Conservation (phyloP, 2,888 invertebrate species). For the Metellina segmentata region DNA sequence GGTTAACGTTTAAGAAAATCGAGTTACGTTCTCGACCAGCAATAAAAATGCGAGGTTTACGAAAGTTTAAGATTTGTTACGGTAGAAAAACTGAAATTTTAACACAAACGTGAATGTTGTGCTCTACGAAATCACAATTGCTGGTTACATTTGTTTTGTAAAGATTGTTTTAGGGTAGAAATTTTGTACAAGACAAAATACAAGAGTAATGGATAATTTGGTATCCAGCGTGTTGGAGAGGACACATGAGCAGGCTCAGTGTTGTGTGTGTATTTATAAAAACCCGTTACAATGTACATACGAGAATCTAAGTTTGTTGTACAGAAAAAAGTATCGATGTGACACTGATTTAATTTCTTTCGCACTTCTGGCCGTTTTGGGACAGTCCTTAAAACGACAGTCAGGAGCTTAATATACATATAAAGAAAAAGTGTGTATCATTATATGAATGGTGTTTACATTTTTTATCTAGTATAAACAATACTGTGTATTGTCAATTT, state of each 20-base stretch:
- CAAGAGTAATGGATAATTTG: not conserved
- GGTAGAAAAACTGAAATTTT: not conserved
- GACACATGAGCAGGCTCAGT: constrained; percentile 77
- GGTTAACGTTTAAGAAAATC: no score
- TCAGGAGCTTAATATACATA: constrained; percentile 71
- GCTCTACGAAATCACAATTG: not conserved
- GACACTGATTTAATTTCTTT: constrained; percentile 60
- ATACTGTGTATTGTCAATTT: constrained; percentile 78
- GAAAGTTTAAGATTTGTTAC: no score
- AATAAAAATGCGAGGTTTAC: no score
- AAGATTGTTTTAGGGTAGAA: constrained; percentile 4
- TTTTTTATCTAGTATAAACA: constrained; percentile 76
- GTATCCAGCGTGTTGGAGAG: not conserved
- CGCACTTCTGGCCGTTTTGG: constrained; percentile 69
- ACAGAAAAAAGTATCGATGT: constrained; percentile 51
- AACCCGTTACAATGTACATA: constrained; percentile 47
- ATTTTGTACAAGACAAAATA: not conserved
- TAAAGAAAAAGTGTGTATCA: constrained; percentile 71
- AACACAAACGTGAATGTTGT: not conserved
- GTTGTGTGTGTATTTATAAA: constrained; percentile 71
- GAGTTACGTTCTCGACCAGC: no score
- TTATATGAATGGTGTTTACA: constrained; percentile 75
- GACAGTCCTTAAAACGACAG: constrained; percentile 30
- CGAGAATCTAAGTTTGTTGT: constrained; percentile 38
- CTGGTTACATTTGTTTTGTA: not conserved